phyloP scores from a whole-genome alignment of 2,888 invertebrate species.

The Polietes domitor region DNA sequence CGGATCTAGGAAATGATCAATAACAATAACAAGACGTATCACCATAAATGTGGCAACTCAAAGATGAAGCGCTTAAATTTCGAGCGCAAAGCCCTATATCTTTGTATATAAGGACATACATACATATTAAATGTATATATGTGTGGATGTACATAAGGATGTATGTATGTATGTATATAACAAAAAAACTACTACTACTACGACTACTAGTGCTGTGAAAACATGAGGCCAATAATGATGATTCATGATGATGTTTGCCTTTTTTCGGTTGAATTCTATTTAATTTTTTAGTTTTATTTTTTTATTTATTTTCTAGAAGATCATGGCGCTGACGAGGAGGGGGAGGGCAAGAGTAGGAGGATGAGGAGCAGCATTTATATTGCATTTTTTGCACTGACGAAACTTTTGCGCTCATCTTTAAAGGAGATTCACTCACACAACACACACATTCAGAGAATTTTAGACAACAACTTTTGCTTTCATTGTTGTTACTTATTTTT shows the following conservation, averaged over 20 bases:
- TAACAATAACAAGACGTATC: too few species aligned
- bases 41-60: too few species aligned
- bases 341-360: not conserved
- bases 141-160: too few species aligned
- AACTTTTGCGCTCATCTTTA: not conserved
- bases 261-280: not conserved
- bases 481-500: conserved; percentile 37
- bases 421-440: not conserved
- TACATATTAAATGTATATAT: too few species aligned
- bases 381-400: not conserved
- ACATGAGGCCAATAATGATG: not conserved
- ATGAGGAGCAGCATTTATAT: conserved; percentile 7
- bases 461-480: not conserved
- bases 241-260: conserved; percentile 22
- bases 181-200: not conserved
- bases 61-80: too few species aligned
- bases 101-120: too few species aligned
- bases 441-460: conserved; percentile 1
- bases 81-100: too few species aligned
- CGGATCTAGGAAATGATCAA: too few species aligned
- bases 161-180: too few species aligned
- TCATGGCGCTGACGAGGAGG: not conserved
- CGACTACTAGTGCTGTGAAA: too few species aligned
- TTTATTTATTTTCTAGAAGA: not conserved
- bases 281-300: too few species aligned